These are phyloP conservation scores for Labia minor DNA, from an alignment of 2,888 invertebrate species.

Conservation along the genomic window DNA sequence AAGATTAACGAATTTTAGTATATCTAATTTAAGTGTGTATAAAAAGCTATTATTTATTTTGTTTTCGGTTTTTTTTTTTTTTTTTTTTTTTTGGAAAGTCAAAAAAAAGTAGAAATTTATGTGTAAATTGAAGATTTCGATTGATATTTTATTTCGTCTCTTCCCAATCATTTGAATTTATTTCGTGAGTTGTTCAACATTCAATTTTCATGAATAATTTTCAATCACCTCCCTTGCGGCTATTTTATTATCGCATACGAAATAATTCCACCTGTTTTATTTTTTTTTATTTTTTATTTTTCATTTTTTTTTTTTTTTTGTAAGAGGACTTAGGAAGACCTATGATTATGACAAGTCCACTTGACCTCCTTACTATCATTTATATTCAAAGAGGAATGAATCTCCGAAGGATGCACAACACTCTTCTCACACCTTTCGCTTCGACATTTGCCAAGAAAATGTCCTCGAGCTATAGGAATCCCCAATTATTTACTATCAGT, in stretches of 20 bases:
- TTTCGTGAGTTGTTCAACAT: not conserved
- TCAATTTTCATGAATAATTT: not conserved
- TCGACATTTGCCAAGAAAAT: not conserved
- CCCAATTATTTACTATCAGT: not conserved
- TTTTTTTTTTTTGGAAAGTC: no score
- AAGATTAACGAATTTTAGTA: no score
- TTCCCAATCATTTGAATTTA: conserved; percentile 8
- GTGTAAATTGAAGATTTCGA: not conserved
- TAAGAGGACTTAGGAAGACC: not conserved
- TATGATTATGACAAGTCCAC: conserved; percentile 4
- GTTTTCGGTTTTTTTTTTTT: no score
- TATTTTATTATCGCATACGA: not conserved
- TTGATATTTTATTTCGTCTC: not conserved
- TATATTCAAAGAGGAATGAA: not conserved
- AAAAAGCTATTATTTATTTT: no score
- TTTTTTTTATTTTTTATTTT: no score
- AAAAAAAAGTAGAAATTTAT: conserved; percentile 1
- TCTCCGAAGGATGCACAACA: not conserved
- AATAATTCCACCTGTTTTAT: conserved; percentile 13
- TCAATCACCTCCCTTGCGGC: not conserved
- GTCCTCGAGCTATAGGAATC: not conserved
- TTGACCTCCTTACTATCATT: conserved; percentile 5
- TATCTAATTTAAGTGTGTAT: no score
- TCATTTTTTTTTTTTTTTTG: no score
- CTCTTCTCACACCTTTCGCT: conserved; percentile 13